Base-by-base conservation (phyloP, 2,113 vertebrate species). In the Alligator sinensis region DNA sequence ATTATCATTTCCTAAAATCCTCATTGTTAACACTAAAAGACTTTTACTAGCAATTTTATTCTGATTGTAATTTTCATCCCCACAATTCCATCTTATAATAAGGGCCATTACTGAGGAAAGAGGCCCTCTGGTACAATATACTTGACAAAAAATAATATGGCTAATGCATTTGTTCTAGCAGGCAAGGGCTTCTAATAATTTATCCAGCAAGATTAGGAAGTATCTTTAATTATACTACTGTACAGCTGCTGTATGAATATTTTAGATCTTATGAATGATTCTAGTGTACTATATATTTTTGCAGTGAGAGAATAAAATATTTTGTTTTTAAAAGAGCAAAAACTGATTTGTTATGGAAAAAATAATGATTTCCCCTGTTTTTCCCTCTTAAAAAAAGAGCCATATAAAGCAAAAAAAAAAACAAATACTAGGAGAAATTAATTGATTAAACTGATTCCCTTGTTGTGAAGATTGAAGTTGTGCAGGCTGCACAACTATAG, bases 161-260 rank as follows among this genome's bases (percentile, higher is more conserved):
- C 22, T 91, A 87, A 72, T 47, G 25, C 25, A 19, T 18, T 77
- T 92, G 57, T 76, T 90, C 19, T 60, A 82, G 28, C 9, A 22
- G 2, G 10, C 7, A 80, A 91, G 64, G 57, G 0, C 59, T 92
- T 94, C 34, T 79, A 89, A 79, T 57, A 87, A 93, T 95, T 95
- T 95, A 92, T 77, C 54, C 38, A 87, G 76, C 60, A 84, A 78
- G 95, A 87, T 22, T 14, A 81, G 60, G 66, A 95, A 89, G 57
- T 19, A 11, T 28, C 22, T 86, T 94, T 62, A 80, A 80, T 80
- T 93, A 57, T 70, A 76, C 25, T 24, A 22, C 76, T 87, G 38
- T 86, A 76, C 24, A 85, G 66, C 21, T 91, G 68, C 66, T 82
- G 6, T 17, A 84, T 54, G 68, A 90, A 74, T 93, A 83, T 81